Base-by-base conservation (phyloP, 2,797 vertebrate genomes). In the Adrianichthys oophorus region DNA sequence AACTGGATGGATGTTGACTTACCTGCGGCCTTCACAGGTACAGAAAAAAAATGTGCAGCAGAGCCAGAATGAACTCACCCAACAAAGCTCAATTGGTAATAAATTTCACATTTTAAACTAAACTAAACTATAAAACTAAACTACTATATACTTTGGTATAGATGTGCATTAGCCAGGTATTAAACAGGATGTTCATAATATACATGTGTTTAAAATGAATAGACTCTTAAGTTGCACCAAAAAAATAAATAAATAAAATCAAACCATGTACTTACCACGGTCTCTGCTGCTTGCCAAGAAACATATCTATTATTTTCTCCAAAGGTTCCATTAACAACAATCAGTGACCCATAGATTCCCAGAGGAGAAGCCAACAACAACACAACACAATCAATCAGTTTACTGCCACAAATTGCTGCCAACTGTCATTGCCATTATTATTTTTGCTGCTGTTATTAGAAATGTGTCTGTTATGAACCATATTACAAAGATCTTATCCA, bases 311-410 rank as follows among this genome's bases (percentile, higher is more conserved):
- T 76, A 65, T 78, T 82, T 79, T 59, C 59, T 66, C 60, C 63
- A 58, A 83, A 82, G 70, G 42, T 65, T 42, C 75, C 75, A 80
- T 80, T 74, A 80, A 68, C 67, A 76, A 73, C 76, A 78, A 75
- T 78, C 73, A 64, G 57, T 46, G 68, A 79, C 76, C 58, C 52
- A 41, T 58, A 48, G 80, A 76, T 78, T 73, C 78, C 78, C 78
- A 72, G 64, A 2, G 17, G 58, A 50, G 45, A 62, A 1, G 75
- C 87, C 86, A 87, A 89, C 52, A 64, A 70, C 79, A 92, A 86
- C 79, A 87, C 49, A 16, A 41, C 14, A 18, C 75, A 81, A 85
- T 89, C 85, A 76, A 80, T 78, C 74, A 53, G 44, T 67, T 47
- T 0, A 50, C 62, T 48, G 63, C 59, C 21, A 68, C 64, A 77